These are phyloP conservation scores for Parazoanthus darwini DNA, from an alignment of 92 coral and sea anemone genomes.

Conservation along the genomic window DNA sequence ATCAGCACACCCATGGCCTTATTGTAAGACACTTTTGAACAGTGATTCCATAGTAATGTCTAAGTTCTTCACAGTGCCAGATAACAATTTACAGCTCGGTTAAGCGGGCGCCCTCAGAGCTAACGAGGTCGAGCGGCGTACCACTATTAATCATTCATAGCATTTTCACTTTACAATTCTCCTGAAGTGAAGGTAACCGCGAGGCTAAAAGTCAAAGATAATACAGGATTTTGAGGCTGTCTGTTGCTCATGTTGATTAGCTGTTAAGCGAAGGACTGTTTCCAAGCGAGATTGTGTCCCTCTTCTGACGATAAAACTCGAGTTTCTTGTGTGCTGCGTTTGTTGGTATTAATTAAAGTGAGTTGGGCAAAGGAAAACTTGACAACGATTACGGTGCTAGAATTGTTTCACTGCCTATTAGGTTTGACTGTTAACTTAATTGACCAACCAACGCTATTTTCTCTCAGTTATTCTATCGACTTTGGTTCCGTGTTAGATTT, in stretches of 20 bases:
- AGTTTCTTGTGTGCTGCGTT: neutral
- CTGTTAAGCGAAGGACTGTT: neutral
- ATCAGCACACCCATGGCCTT: conserved; percentile 13
- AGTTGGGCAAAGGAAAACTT: neutral
- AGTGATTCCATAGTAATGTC: conserved; percentile 19
- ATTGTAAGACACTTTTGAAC: conserved; percentile 26
- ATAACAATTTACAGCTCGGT: neutral
- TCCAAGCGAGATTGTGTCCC: neutral
- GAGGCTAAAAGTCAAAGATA: conserved; percentile 7
- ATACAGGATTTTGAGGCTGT: neutral
- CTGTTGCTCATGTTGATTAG: conserved; percentile 19
- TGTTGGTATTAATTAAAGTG: neutral
- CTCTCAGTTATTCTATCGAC: neutral
- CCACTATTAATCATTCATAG: neutral
- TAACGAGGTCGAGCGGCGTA: conserved; percentile 12
- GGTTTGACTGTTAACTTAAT: neutral
- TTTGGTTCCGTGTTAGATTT: conserved; percentile 10
- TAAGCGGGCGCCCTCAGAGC: neutral
- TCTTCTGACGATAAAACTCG: neutral
- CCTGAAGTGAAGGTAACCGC: conserved; percentile 9
- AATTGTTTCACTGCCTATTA: conserved; percentile 2
- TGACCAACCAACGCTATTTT: neutral
- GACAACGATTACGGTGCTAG: neutral
- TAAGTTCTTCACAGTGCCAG: conserved; percentile 13
- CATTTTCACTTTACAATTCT: conserved; percentile 18